A percentile compares a stretch with the other conserved stretches of the same genome.
These are phyloP conservation scores for Busseola fusca DNA, from an alignment of 2,888 invertebrate species.

Conservation along the genomic window DNA sequence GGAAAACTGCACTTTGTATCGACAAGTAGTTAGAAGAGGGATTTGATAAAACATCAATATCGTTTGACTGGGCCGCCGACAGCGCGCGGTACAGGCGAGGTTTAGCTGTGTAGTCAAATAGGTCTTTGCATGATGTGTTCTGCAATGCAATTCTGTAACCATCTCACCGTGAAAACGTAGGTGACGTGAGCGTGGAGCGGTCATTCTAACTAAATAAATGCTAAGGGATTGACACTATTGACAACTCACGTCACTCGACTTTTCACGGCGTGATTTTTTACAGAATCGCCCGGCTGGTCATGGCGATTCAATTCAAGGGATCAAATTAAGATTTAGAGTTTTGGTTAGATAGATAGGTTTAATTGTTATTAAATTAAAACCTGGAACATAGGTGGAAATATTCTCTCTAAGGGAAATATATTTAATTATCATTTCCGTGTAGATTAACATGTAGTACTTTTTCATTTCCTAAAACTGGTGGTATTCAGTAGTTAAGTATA, in stretches of 20 bases:
- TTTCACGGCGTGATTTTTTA: too few species aligned
- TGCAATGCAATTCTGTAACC: too few species aligned
- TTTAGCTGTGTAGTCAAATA: background rate
- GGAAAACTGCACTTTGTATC: background rate
- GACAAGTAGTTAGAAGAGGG: background rate
- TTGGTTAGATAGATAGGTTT: too few species aligned
- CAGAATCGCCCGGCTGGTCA: too few species aligned
- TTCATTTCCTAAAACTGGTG: background rate
- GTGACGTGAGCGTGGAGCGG: too few species aligned
- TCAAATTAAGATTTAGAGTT: background rate
- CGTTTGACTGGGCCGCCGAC: too few species aligned
- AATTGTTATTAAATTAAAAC: background rate
- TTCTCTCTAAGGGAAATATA: slow-evolving; percentile 8
- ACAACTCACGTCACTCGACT: too few species aligned
- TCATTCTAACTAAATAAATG: too few species aligned
- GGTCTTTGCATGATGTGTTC: slow-evolving; percentile 4
- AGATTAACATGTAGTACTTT: background rate
- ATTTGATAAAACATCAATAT: too few species aligned
- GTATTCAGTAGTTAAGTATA: background rate
- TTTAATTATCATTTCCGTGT: slow-evolving; percentile 10
- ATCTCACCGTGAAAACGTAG: too few species aligned
- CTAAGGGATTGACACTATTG: too few species aligned
- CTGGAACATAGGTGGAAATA: background rate
- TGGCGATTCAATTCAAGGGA: background rate
- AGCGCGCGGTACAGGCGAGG: too few species aligned